phyloP scores from a whole-genome alignment of 2,113 vertebrate genomes.

The Thinocorus orbignyianus region DNA sequence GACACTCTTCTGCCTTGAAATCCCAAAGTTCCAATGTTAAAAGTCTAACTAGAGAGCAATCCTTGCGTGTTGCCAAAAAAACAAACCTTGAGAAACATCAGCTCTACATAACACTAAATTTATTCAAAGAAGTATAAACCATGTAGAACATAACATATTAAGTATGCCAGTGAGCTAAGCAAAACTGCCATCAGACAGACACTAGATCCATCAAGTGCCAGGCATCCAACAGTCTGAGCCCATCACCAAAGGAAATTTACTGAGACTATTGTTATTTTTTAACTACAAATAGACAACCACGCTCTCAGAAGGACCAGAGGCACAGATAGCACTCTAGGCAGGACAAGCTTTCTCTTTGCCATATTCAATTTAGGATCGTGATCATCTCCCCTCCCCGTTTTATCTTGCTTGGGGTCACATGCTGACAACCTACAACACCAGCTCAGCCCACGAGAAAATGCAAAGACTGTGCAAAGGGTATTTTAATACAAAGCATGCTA shows the following conservation, averaged over 20 bases:
- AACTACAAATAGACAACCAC: neutral
- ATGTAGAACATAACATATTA: neutral
- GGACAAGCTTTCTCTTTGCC: neutral
- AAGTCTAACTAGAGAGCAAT: neutral
- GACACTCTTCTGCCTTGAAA: neutral
- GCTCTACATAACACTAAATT: neutral
- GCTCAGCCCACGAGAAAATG: neutral
- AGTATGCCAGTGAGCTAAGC: neutral
- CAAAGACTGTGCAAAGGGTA: neutral
- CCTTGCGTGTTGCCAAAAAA: neutral
- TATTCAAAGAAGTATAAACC: neutral
- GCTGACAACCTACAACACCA: neutral
- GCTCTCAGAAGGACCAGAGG: neutral
- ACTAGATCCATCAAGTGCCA: neutral
- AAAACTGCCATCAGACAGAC: neutral
- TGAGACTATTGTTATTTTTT: neutral
- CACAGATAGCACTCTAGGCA: neutral
- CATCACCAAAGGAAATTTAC: neutral
- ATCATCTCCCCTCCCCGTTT: neutral
- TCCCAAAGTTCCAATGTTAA: neutral
- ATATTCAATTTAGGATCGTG: neutral
- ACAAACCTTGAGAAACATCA: neutral
- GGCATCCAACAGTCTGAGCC: neutral
- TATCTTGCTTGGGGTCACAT: neutral
- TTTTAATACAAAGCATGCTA: neutral